Conservation (phyloP, 2,113 vertebrate species). For the Quiscalus mexicanus region DNA sequence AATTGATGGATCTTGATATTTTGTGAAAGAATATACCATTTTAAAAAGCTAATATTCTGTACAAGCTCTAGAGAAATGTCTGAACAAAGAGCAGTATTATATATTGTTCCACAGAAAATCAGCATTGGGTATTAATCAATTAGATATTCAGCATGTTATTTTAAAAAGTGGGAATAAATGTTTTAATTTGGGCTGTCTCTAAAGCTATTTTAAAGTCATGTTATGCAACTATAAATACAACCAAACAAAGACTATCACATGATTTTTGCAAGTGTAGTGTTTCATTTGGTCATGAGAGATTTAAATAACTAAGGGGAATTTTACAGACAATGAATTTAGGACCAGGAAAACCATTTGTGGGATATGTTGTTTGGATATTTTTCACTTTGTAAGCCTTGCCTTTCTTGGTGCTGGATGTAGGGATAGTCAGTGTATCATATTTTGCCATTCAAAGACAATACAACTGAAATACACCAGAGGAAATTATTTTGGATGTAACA, state of each 20-base stretch:
- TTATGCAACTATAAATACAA: neutral
- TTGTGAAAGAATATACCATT: neutral
- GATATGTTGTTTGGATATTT: neutral
- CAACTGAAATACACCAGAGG: neutral
- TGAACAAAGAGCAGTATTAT: neutral
- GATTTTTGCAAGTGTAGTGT: neutral
- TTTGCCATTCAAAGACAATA: neutral
- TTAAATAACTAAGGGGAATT: neutral
- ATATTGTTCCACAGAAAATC: neutral
- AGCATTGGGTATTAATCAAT: neutral
- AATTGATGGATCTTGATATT: neutral
- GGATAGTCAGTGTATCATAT: neutral
- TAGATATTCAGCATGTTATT: neutral
- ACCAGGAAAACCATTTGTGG: neutral
- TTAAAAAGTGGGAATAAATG: neutral
- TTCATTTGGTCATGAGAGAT: neutral
- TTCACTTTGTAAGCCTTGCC: neutral
- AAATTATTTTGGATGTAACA: neutral
- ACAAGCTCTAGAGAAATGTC: neutral
- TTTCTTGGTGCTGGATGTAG: neutral
- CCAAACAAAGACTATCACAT: neutral
- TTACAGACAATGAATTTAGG: neutral
- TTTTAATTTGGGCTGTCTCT: neutral
- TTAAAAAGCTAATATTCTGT: neutral
- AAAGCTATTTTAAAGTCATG: neutral